Conservation (phyloP, 1,140 invertebrate species). For the Diachasmimorpha longicaudata region DNA sequence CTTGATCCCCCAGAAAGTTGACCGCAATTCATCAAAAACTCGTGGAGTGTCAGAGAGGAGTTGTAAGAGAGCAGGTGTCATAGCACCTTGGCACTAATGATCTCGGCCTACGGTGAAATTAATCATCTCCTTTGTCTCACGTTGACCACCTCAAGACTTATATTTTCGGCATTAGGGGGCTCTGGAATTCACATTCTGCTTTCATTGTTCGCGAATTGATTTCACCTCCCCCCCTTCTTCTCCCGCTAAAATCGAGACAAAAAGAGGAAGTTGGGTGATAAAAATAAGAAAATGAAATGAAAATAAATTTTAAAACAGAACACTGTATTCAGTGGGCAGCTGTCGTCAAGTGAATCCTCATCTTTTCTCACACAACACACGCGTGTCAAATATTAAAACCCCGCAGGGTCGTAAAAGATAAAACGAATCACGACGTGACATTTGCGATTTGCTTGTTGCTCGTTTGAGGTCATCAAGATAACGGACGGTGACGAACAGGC, state of each 20-base stretch:
- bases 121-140: conserved; percentile 41
- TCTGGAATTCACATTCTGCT: not conserved
- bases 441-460: conserved; percentile 24
- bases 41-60: not conserved
- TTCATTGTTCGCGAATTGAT: not conserved
- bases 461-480: conserved; percentile 28
- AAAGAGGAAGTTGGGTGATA: not conserved
- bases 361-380: conserved; percentile 9
- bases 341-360: conserved; percentile 3
- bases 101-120: conserved; percentile 34
- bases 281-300: not conserved
- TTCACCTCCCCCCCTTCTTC: not conserved
- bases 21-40: not conserved
- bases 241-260: not conserved
- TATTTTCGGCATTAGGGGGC: not conserved
- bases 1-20: not conserved
- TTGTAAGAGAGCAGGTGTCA: conserved; percentile 38
- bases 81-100: conserved; percentile 37
- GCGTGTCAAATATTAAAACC: not conserved
- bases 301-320: not conserved
- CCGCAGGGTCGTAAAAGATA: conserved; percentile 1
- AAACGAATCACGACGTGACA: conserved; percentile 25
- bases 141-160: not conserved
- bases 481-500: conserved; percentile 13
- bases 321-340: not conserved